Percentiles rank a stretch among this genome's conserved stretches.
Conservation (phyloP, 2,888 invertebrate genomes). For the Eurytoma californica region DNA sequence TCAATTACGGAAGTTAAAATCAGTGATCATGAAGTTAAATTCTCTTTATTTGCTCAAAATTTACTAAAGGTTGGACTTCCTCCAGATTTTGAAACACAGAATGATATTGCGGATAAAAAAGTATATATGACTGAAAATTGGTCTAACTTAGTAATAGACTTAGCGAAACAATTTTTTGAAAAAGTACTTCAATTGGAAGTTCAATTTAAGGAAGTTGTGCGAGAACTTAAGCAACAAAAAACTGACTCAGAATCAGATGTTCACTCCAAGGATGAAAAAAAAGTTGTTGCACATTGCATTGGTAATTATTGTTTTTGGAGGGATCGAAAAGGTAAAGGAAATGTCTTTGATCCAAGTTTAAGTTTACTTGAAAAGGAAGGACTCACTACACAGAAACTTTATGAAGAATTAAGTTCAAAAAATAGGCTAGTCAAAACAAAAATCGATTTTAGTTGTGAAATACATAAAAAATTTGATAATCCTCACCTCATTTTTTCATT, state of each 20-base stretch:
- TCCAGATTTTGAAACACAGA: slow-evolving; percentile 52
- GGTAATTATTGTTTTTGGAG: slow-evolving; percentile 71
- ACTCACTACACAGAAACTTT: slow-evolving; percentile 68
- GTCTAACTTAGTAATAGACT: slow-evolving; percentile 65
- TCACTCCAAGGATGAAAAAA: slow-evolving; percentile 66
- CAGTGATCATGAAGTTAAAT: slow-evolving; percentile 57
- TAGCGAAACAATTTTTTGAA: slow-evolving; percentile 68
- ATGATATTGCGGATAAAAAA: slow-evolving; percentile 59
- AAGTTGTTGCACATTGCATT: slow-evolving; percentile 65
- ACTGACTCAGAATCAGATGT: slow-evolving; percentile 70
- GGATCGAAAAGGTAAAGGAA: slow-evolving; percentile 66
- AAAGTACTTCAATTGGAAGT: slow-evolving; percentile 69
- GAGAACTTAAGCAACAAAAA: slow-evolving; percentile 70
- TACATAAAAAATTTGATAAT: slow-evolving; percentile 64
- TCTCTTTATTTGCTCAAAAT: slow-evolving; percentile 55
- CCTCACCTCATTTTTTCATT: slow-evolving; percentile 65
- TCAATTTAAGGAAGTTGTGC: slow-evolving; percentile 58
- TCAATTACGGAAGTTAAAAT: slow-evolving; percentile 36
- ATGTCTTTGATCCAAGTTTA: slow-evolving; percentile 59
- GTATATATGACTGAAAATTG: slow-evolving; percentile 63
- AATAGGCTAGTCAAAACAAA: slow-evolving; percentile 47
- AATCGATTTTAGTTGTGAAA: slow-evolving; percentile 44
- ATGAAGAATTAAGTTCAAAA: slow-evolving; percentile 54
- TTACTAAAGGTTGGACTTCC: slow-evolving; percentile 60
- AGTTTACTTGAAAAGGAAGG: slow-evolving; percentile 71